These are phyloP conservation scores for Indri indri DNA, from an alignment of 2,113 vertebrate genomes.

Conservation along the genomic window DNA sequence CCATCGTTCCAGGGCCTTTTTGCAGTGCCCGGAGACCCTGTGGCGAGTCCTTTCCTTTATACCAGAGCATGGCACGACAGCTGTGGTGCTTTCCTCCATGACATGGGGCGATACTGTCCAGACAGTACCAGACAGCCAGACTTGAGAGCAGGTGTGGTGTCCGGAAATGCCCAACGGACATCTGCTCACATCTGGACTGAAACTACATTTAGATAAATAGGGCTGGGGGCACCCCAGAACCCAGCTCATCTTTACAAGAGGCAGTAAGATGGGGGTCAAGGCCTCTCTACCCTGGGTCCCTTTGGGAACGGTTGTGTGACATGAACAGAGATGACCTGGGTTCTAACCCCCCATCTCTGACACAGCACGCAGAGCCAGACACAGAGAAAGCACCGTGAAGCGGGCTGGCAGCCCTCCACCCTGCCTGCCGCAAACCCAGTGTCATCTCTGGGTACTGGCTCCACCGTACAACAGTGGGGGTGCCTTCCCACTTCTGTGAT, in stretches of 20 bases:
- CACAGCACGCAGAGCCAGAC: accelerated
- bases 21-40: neutral
- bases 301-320: neutral
- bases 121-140: neutral
- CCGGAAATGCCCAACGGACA: neutral
- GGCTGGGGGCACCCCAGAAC: neutral
- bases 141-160: neutral
- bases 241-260: neutral
- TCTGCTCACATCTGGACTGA: neutral
- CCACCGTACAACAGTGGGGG: accelerated
- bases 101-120: neutral
- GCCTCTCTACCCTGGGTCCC: neutral
- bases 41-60: neutral
- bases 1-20: neutral
- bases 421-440: accelerated
- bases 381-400: accelerated
- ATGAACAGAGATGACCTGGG: accelerated
- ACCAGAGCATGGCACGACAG: neutral
- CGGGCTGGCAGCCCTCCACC: neutral
- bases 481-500: neutral
- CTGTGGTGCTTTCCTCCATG: neutral
- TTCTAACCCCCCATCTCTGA: no score
- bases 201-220: neutral
- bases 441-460: neutral
- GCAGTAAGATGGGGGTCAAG: neutral